A percentile compares a stretch with the other conserved stretches of the same genome.
These are phyloP conservation scores for Sinosuthora webbiana DNA, from an alignment of 2,113 vertebrate species.

Conservation along the genomic window DNA sequence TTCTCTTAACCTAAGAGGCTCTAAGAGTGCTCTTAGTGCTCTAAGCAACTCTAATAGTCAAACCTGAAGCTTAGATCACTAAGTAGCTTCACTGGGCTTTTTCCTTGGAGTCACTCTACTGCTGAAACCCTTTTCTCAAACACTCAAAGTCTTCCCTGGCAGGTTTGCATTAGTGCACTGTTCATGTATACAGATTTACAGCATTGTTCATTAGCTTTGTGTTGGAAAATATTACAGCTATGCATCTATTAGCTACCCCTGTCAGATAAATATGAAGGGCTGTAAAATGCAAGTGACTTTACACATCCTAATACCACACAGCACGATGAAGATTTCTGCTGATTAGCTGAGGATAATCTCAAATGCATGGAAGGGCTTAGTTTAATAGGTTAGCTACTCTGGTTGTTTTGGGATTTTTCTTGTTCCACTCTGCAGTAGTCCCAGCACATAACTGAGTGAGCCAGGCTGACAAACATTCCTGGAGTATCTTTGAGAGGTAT, in stretches of 20 bases:
- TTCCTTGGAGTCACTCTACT: background rate
- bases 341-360: constrained; percentile 55
- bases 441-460: background rate
- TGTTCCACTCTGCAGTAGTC: background rate
- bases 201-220: background rate
- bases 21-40: constrained; percentile 14
- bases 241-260: background rate
- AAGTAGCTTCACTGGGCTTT: constrained; percentile 16
- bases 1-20: constrained; percentile 28
- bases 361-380: constrained; percentile 45
- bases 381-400: constrained; percentile 16
- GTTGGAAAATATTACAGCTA: background rate
- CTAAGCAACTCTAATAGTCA: constrained; percentile 20
- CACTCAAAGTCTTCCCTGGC: background rate
- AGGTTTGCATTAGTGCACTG: background rate
- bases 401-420: background rate
- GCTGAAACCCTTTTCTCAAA: background rate
- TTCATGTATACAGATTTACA: background rate
- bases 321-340: constrained; percentile 11
- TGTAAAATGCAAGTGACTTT: constrained; percentile 35
- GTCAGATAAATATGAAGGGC: background rate
- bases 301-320: constrained; percentile 7
- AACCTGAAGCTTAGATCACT: constrained; percentile 32
- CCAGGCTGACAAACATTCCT: background rate
- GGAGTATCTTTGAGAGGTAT: background rate